Conservation (phyloP, 2,113 vertebrate species). For the Gallinago paraguaiae region DNA sequence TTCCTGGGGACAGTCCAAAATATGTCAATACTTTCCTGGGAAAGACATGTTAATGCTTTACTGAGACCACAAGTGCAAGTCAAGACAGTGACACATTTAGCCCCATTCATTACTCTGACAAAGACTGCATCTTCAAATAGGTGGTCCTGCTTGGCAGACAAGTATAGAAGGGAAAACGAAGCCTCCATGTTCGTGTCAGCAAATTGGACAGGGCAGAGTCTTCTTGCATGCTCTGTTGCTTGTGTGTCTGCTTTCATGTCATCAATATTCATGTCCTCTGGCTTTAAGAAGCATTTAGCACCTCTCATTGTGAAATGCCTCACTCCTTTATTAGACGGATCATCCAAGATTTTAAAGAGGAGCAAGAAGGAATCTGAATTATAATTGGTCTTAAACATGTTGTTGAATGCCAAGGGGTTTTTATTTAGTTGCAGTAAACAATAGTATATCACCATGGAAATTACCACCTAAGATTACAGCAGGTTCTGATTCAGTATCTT, state of each 20-base stretch:
- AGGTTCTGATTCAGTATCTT: background rate
- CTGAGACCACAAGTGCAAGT: background rate
- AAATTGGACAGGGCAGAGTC: background rate
- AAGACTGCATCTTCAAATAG: background rate
- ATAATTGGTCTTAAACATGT: background rate
- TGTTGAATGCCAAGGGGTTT: background rate
- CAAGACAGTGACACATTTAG: background rate
- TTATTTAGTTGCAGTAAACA: background rate
- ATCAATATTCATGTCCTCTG: background rate
- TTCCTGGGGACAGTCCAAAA: background rate
- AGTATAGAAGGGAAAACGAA: background rate
- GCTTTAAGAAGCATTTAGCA: background rate
- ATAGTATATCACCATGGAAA: background rate
- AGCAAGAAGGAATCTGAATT: background rate
- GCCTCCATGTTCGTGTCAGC: background rate
- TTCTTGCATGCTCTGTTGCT: background rate
- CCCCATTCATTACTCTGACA: background rate
- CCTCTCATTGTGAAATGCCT: background rate
- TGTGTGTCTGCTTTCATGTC: background rate
- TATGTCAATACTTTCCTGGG: background rate
- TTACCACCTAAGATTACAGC: background rate
- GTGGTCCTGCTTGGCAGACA: background rate
- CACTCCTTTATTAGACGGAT: background rate
- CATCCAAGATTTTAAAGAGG: background rate
- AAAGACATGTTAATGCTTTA: background rate